Evolutionary conservation across 2,888 invertebrate species (phyloP), one percentile per base, ranked within the genome.

Genomic region (Entomobrya multifasciata): DNA sequence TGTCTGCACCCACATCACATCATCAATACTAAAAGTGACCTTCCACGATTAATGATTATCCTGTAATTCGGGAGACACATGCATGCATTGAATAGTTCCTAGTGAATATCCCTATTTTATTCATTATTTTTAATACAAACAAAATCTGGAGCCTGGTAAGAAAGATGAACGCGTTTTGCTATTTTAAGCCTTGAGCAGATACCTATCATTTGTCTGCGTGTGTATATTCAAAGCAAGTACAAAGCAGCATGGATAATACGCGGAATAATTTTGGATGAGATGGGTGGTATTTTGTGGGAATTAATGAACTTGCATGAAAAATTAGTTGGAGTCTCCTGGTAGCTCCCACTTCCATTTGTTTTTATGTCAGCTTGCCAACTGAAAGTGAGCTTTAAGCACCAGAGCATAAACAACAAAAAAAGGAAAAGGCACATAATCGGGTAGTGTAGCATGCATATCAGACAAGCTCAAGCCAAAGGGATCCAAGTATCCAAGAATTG

Each of bases 221-320:
- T 55, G 36, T 55, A 70, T 55, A 74, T 55, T 55, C 30, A 10
- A 74, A 74, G 49, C n/a, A 74, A 74, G 72, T n/a, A 74, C 55
- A 52, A 52, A 55, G 55, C 74, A 74, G 17, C 52, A 74, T 55
- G 76, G 82, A 76, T 77, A 60, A 77, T 49, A 83, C 55, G 74
- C 49, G 55, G 77, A 77, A 77, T 83, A 82, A 82, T 83, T 83
- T 83, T 25, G 76, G 83, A 83, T 83, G 76, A 83, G 82, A 76
- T 76, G 62, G 83, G 76, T 83, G 76, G 76, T 83, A 83, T 76
- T 83, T 83, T 83, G 83, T 77, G 77, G 83, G 83, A 83, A 83
- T 83, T 83, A 83, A 83, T 83, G 83, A 77, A 83, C 76, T 83
- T 77, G 83, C 83, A 83, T 83, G 83, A 83, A 83, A 83, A 83